Conservation (phyloP, 37 sponge, comb jelly and placozoan genomes). For the Ephydatia muelleri region DNA sequence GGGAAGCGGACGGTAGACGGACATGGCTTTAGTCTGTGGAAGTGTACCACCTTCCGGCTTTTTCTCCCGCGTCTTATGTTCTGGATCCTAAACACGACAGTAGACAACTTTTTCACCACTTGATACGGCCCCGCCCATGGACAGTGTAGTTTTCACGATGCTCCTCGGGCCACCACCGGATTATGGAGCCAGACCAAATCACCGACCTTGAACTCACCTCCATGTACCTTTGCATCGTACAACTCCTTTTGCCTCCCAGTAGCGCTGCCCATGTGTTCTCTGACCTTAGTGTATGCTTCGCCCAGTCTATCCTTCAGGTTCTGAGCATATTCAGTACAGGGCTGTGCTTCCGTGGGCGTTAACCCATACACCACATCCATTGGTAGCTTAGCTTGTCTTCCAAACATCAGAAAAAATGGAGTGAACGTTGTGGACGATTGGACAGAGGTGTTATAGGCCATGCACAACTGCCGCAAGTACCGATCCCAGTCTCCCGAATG, state of each 20-base stretch:
- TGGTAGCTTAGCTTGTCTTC: slow-evolving; percentile 29
- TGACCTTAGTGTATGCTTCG: background rate
- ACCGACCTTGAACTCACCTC: background rate
- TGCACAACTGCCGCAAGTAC: background rate
- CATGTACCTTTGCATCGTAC: slow-evolving; percentile 5
- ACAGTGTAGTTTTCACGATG: too few relatives aligned
- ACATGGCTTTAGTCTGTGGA: slow-evolving; percentile 16
- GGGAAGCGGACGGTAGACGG: too few relatives aligned
- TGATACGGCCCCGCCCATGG: slow-evolving; percentile 25
- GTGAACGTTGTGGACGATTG: slow-evolving; percentile 11
- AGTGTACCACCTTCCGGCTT: slow-evolving; percentile 18
- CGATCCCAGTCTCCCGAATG: slow-evolving; percentile 15
- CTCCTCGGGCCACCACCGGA: background rate
- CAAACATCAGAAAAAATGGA: slow-evolving; percentile 22
- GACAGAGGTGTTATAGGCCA: slow-evolving; percentile 23
- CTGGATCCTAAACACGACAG: slow-evolving; percentile 3
- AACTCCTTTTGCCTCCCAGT: slow-evolving; percentile 11
- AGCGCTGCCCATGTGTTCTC: background rate
- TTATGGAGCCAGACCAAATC: slow-evolving; percentile 22
- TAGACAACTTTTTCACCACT: background rate
- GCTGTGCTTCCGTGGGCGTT: background rate
- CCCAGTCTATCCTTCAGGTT: slow-evolving; percentile 8
- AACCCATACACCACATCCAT: slow-evolving; percentile 25
- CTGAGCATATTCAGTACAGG: background rate
- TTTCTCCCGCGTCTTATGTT: background rate